Evolutionary conservation across 2,113 vertebrate species (phyloP), one percentile per base, ranked within the genome.

Genomic region (Anseranas semipalmata): DNA sequence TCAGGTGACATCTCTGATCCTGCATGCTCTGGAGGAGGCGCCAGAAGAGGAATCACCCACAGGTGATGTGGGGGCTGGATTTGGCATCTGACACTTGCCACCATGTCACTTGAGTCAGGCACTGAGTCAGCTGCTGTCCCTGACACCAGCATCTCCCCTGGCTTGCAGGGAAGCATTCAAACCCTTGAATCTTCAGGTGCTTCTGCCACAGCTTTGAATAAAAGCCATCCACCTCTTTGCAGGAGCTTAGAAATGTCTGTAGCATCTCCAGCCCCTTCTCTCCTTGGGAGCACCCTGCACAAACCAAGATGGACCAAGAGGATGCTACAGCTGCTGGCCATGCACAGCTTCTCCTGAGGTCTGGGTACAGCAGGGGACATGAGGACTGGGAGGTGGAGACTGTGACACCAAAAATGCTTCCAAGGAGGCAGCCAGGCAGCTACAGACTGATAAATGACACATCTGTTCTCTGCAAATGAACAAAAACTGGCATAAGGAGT

Each of bases 381-480:
- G 11, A 85, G 53, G 76, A 48, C 84, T 81, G 65, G 50, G 83
- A 95, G 58, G 74, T 68, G 66, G 53, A 50, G 74, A 92, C 59
- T 46, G 25, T 55, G 41, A 70, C 78, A 67, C 63, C 39, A 83
- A 67, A 88, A 92, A 27, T 37, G 33, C 85, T 89, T 89, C 77
- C 76, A 63, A 35, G n/a, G 73, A 89, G 50, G 87, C 43, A n/a
- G 89, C 60, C 73, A 74, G 55, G 63, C 77, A 91, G 87, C 50
- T 53, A 28, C 74, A 73, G 91, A 16, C 91, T 94, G 87, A 82
- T 72, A 96, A 93, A 95, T 62, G 81, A 82, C 85, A 91, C 87
- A 95, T 93, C 93, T 96, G 95, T 81, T 91, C 93, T 92, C 93
- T 91, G 78, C 87, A 95, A 95, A 96, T 95, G 96, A 97, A 95